Conservation (phyloP, 2,888 invertebrate species). For the Epicampocera succincta region DNA sequence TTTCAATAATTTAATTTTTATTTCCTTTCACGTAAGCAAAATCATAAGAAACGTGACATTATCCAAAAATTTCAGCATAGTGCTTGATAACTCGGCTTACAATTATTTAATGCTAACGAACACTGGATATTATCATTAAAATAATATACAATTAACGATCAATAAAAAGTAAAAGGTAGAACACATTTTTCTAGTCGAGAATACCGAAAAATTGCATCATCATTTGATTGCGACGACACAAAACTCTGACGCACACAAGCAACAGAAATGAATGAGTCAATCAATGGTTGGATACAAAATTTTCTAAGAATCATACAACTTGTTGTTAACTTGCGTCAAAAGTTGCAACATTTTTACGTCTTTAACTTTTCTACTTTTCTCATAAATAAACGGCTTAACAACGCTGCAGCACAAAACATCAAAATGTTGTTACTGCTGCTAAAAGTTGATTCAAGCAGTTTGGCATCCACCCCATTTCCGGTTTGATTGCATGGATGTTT, state of each 20-base stretch:
- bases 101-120: background rate
- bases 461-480: conserved; percentile 79
- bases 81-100: background rate
- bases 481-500: conserved; percentile 68
- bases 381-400: conserved; percentile 16
- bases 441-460: conserved; percentile 77
- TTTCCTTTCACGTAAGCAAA: conserved; percentile 15
- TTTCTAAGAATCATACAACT: conserved; percentile 14
- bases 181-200: too few species aligned
- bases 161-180: too few species aligned
- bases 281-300: conserved; percentile 6
- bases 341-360: conserved; percentile 3
- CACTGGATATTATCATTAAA: too few species aligned
- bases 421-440: conserved; percentile 14
- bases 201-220: too few species aligned
- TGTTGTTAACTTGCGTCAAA: conserved; percentile 26
- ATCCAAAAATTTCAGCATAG: background rate
- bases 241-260: too few species aligned
- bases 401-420: conserved; percentile 8
- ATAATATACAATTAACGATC: too few species aligned
- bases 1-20: background rate
- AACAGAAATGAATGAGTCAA: background rate
- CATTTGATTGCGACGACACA: too few species aligned
- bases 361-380: conserved; percentile 6
- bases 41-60: background rate